Conservation (phyloP, 2,113 vertebrate species). For the Hydrochoerus hydrochaeris region DNA sequence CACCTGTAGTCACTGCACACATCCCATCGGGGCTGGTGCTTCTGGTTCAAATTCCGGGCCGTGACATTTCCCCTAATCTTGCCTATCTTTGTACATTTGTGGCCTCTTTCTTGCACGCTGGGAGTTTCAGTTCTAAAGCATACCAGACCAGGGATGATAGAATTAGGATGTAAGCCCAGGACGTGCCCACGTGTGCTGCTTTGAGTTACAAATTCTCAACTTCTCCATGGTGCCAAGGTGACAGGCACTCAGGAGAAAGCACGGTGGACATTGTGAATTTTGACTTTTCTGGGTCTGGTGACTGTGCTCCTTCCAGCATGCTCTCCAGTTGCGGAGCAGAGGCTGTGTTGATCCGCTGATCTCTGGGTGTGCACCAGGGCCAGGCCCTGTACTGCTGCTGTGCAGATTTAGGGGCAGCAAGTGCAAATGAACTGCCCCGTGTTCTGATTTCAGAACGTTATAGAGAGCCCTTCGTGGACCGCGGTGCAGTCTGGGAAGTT, state of each 20-base stretch:
- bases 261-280: not conserved
- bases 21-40: not conserved
- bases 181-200: not conserved
- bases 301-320: not conserved
- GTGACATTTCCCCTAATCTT: not conserved
- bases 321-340: not conserved
- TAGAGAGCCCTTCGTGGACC: too few species aligned
- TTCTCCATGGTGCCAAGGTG: not conserved
- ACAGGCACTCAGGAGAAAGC: not conserved
- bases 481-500: too few species aligned
- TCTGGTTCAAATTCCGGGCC: not conserved
- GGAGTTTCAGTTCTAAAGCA: not conserved
- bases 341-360: not conserved
- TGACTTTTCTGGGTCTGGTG: not conserved
- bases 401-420: not conserved
- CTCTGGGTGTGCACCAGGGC: not conserved
- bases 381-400: not conserved
- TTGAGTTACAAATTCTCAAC: not conserved
- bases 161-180: not conserved
- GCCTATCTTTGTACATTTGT: not conserved
- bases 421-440: not conserved
- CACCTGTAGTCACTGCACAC: not conserved
- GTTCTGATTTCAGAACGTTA: not conserved
- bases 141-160: not conserved
- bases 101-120: not conserved